phyloP scores from a whole-genome alignment of 2,113 vertebrate genomes.

The Grallaria varia region DNA sequence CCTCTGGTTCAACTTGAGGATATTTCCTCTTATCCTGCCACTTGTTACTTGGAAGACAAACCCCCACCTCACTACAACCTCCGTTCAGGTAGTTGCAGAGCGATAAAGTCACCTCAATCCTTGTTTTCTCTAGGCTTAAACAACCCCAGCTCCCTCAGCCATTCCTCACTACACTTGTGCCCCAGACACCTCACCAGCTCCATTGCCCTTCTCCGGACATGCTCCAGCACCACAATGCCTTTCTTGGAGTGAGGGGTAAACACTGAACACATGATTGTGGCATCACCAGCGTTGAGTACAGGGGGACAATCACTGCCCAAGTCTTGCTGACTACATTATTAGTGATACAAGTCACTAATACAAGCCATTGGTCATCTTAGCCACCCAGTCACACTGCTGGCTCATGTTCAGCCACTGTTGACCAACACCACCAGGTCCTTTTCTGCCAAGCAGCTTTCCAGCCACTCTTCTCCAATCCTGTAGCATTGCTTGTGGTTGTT shows the following conservation, averaged over 20 bases:
- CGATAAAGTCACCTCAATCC: rapidly evolving
- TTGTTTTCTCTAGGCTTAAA: not conserved
- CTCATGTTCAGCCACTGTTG: not conserved
- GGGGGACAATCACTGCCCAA: no score
- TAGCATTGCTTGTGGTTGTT: rapidly evolving
- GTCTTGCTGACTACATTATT: not conserved
- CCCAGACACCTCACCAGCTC: rapidly evolving
- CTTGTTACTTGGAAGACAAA: not conserved
- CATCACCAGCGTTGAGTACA: not conserved
- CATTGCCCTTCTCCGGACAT: rapidly evolving
- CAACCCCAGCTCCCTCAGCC: not conserved
- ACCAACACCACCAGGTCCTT: not conserved
- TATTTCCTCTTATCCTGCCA: not conserved
- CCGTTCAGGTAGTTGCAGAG: no score
- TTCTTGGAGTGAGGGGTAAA: not conserved
- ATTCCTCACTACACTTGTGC: not conserved
- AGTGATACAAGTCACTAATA: not conserved
- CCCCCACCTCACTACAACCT: not conserved
- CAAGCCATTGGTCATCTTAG: not conserved
- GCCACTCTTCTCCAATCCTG: not conserved
- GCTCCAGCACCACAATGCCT: rapidly evolving
- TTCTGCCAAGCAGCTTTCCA: not conserved
- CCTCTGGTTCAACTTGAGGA: not conserved
- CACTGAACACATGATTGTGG: not conserved
- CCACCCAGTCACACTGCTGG: not conserved